phyloP scores from a whole-genome alignment of 2,888 invertebrate species.

The Cenopis cana region DNA sequence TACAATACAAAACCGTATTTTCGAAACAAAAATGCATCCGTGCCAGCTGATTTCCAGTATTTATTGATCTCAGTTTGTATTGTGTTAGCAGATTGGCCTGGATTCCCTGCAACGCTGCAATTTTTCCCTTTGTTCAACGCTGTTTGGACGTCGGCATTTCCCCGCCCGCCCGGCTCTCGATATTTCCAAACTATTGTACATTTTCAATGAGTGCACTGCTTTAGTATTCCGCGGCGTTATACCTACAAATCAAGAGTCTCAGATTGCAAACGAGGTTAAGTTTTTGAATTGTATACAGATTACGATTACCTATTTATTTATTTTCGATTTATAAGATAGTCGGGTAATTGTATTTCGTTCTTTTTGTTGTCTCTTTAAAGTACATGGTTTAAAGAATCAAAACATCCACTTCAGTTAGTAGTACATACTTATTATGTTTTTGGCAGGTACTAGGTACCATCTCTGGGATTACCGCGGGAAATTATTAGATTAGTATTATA shows the following conservation, averaged over 20 bases:
- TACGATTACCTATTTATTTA: no score
- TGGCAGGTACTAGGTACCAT: no score
- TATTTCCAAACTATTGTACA: conserved; percentile 11
- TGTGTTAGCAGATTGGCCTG: conserved; percentile 10
- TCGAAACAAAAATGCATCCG: background rate
- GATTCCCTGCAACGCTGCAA: conserved; percentile 5
- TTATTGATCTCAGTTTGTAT: conserved; percentile 9
- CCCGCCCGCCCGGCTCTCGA: background rate
- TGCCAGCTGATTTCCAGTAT: conserved; percentile 1
- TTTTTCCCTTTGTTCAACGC: conserved; percentile 5
- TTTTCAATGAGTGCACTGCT: conserved; percentile 1
- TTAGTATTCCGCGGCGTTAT: background rate
- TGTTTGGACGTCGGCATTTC: conserved; percentile 5
- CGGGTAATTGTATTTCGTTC: no score
- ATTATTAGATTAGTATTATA: no score
- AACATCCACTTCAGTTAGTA: no score
- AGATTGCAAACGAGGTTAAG: conserved; percentile 10
- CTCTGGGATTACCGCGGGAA: no score
- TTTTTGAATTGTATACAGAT: conserved; percentile 22
- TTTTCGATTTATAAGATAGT: no score
- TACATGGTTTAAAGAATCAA: no score
- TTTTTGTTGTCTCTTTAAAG: no score
- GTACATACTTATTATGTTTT: no score
- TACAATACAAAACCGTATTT: background rate
- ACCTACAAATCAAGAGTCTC: conserved; percentile 17